These are phyloP conservation scores for Cardiocondyla obscurior DNA, from an alignment of 1,140 invertebrate species.

Conservation along the genomic window DNA sequence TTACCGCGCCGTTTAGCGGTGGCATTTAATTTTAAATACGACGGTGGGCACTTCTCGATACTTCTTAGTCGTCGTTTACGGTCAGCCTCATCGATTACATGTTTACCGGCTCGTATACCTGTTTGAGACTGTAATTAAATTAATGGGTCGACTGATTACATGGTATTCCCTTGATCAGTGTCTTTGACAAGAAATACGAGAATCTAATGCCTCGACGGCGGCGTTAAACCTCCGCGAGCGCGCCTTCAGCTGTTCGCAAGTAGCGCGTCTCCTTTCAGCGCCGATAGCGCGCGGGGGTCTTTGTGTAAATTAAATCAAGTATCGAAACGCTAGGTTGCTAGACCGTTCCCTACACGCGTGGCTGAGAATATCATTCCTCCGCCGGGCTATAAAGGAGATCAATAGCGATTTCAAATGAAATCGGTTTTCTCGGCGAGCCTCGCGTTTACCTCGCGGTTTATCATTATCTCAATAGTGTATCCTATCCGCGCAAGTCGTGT, in stretches of 20 bases:
- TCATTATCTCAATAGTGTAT: slow-evolving; percentile 26
- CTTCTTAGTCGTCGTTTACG: not conserved
- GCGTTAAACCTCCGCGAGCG: not conserved
- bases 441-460: not conserved
- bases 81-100: slow-evolving; percentile 17
- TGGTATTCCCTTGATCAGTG: slow-evolving; percentile 3
- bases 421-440: not conserved
- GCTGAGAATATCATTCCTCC: not conserved
- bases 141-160: slow-evolving; percentile 17
- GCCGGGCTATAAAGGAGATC: not conserved
- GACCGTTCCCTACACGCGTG: not conserved
- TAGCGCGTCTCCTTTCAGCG: not conserved
- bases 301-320: not conserved
- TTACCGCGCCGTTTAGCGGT: slow-evolving; percentile 11
- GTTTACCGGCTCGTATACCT: not conserved
- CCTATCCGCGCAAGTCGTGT: slow-evolving; percentile 45
- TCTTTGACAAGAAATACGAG: slow-evolving; percentile 16
- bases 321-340: not conserved
- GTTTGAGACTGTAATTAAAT: slow-evolving; percentile 33
- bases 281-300: not conserved
- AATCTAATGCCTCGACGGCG: not conserved
- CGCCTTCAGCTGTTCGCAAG: not conserved
- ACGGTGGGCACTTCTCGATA: not conserved
- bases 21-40: slow-evolving; percentile 39
- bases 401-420: not conserved